Percentiles rank a stretch among this genome's conserved stretches.
Evolutionary conservation across 2,888 invertebrate species (phyloP).

Genomic region (Hydrotaea diabolus): DNA sequence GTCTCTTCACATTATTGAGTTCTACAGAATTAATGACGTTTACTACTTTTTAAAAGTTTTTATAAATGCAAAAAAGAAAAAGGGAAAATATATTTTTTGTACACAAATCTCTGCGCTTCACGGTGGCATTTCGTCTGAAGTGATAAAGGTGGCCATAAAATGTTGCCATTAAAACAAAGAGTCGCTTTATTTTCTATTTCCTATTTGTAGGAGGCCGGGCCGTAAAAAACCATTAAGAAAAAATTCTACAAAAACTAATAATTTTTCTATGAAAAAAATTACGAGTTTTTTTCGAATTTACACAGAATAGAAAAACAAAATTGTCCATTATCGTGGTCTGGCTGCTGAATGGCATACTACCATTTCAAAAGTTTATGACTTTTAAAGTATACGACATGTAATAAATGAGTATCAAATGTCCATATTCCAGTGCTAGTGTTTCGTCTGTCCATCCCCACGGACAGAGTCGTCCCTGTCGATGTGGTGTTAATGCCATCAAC

Average conservation of each 20-base stretch:
- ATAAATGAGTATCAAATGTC: conserved; percentile 40
- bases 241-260: neutral
- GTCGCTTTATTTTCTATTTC: neutral
- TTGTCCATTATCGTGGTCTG: neutral
- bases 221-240: neutral
- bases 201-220: neutral
- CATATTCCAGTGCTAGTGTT: neutral
- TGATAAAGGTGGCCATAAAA: neutral
- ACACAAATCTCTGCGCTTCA: neutral
- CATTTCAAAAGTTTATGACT: neutral
- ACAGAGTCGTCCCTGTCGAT: conserved; percentile 4
- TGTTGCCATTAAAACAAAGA: conserved; percentile 3
- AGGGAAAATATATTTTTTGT: too few species aligned
- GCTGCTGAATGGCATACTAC: neutral
- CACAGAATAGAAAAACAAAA: neutral
- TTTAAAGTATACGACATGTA: conserved; percentile 24
- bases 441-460: neutral
- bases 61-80: neutral
- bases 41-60: neutral
- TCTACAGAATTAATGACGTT: neutral
- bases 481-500: neutral
- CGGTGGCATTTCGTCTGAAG: neutral
- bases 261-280: neutral
- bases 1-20: neutral
- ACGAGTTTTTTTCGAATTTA: neutral